Percentiles rank a stretch among this genome's conserved stretches.
These are phyloP conservation scores for Trichomalopsis sarcophagae DNA, from an alignment of 1,140 invertebrate species.

Conservation along the genomic window DNA sequence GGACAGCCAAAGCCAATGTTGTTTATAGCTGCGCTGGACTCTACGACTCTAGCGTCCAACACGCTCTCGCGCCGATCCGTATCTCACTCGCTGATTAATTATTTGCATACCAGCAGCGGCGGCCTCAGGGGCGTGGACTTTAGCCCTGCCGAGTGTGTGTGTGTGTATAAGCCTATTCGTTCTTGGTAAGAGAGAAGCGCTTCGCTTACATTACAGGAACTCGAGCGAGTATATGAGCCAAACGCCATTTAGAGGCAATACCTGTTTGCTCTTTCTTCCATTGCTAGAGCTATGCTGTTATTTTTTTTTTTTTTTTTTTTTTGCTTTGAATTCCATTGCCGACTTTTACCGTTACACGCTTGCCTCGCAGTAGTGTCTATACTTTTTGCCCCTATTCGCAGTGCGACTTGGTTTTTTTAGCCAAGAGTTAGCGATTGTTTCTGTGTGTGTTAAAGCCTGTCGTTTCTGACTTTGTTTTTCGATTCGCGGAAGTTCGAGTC, in stretches of 20 bases:
- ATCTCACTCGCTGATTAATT: conserved; percentile 63
- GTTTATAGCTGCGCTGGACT: conserved; percentile 53
- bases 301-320: too few relatives aligned
- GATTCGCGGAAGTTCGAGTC: background rate
- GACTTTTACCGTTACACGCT: conserved; percentile 6
- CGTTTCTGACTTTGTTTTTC: background rate
- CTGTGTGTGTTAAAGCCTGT: background rate
- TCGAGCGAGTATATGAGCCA: background rate
- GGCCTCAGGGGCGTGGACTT: conserved; percentile 33
- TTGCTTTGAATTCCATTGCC: background rate
- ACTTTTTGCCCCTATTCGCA: background rate
- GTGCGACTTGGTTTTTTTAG: background rate
- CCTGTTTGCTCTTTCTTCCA: conserved; percentile 18
- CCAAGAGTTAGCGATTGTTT: background rate
- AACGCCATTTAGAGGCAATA: conserved; percentile 35
- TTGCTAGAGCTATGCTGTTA: background rate
- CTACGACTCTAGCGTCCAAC: conserved; percentile 24
- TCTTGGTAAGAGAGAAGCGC: conserved; percentile 28
- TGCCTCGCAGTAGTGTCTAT: background rate
- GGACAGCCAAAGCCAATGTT: conserved; percentile 18
- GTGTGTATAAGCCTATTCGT: conserved; percentile 46
- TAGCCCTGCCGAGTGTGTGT: conserved; percentile 15
- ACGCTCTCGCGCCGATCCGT: conserved; percentile 56
- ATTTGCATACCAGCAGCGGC: conserved; percentile 55
- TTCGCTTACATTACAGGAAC: background rate